Evolutionary conservation across 2,113 vertebrate genomes (phyloP).

Genomic region (Clarias magur): DNA sequence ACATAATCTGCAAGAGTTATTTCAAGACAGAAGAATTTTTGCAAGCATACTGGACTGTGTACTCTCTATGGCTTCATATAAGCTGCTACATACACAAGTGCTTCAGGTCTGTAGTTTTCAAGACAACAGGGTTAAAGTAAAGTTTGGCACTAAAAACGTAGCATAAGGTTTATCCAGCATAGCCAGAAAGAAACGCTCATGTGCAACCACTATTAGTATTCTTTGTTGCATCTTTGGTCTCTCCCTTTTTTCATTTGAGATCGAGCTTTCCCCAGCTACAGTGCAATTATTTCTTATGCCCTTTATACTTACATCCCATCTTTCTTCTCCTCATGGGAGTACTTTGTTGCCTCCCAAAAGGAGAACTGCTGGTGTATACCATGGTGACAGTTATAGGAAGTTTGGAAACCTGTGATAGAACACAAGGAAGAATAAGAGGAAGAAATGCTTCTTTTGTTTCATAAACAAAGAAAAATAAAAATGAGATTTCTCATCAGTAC

Average conservation of each 20-base stretch:
- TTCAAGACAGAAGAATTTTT: not conserved
- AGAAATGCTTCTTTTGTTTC: not conserved
- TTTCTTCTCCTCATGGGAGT: not conserved
- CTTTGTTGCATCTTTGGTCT: not conserved
- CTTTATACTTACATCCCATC: not conserved
- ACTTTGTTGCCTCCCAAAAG: not conserved
- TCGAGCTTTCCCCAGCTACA: not conserved
- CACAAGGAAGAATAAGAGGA: not conserved
- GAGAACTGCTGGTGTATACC: not conserved
- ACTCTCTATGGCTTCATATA: not conserved
- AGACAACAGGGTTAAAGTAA: not conserved
- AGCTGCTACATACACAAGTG: not conserved
- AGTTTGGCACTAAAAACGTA: no score
- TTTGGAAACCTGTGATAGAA: not conserved
- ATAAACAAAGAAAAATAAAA: not conserved
- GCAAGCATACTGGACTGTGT: not conserved
- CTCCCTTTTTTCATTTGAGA: not conserved
- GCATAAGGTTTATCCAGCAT: not conserved
- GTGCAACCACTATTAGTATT: not conserved
- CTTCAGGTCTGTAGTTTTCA: not conserved
- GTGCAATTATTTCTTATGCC: not conserved
- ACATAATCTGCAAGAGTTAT: not conserved
- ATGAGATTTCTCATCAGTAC: no score
- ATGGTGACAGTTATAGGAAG: not conserved
- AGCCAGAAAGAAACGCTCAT: not conserved